Evolutionary conservation across 2,888 invertebrate species (phyloP).

Genomic region (Himalopsyche kuldschensis): DNA sequence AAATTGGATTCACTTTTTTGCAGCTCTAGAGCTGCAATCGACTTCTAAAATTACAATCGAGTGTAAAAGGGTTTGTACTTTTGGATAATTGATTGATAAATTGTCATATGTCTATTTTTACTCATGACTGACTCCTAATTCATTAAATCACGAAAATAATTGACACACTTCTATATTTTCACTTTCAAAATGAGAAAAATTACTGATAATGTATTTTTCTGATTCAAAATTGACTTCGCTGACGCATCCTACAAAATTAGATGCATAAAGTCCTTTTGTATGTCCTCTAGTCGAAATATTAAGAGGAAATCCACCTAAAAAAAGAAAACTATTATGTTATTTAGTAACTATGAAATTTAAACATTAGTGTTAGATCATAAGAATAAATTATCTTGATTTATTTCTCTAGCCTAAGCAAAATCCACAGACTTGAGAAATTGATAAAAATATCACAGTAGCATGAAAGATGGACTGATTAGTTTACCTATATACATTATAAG

Average conservation of each 20-base stretch:
- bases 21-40: background rate
- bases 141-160: conserved; percentile 43
- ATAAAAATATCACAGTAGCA: too few relatives aligned
- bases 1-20: background rate
- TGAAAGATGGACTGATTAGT: background rate
- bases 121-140: background rate
- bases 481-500: conserved; percentile 30
- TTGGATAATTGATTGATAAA: background rate
- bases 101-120: background rate
- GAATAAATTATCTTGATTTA: background rate
- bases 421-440: too few relatives aligned
- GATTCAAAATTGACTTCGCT: conserved; percentile 55
- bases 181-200: conserved; percentile 62
- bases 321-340: background rate
- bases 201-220: conserved; percentile 48
- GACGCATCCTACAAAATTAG: conserved; percentile 64
- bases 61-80: background rate
- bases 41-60: background rate
- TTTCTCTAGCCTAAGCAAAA: too few relatives aligned
- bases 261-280: conserved; percentile 56
- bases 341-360: too few relatives aligned
- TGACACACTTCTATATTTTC: conserved; percentile 63
- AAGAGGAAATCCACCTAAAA: conserved; percentile 60
- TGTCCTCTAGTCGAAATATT: conserved; percentile 49
- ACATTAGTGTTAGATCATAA: background rate